Base-by-base conservation (phyloP, 2,797 vertebrate species). In the Limnodromus scolopaceus region DNA sequence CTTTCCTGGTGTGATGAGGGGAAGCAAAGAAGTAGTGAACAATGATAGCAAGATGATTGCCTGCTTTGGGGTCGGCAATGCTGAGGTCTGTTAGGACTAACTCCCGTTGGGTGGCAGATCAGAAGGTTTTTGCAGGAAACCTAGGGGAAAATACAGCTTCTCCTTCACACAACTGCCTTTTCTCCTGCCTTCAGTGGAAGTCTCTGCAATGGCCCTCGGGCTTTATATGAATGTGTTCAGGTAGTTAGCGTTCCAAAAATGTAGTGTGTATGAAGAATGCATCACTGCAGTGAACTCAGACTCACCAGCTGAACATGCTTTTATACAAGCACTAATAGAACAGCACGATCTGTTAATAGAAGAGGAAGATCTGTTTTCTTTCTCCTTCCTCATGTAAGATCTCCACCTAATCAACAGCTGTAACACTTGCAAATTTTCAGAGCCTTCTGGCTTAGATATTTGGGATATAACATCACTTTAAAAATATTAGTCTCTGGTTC, bases 401-500 rank as follows among this genome's bases (percentile, higher is more conserved):
- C 34, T 85, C 74, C 78, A n/a, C 30, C 74, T 92, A 70, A 93
- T 76, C 58, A 87, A 74, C 63, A 87, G 45, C 80, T 95, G 77
- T 88, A 93, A 72, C 72, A 30, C 69, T 78, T 93, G 43, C 63
- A 86, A 69, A 69, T 92, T 96, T 94, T 77, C 54, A 68, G 55
- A 82, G 80, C 32, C 41, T 87, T 83, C 48, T 93, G 85, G 71
- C 55, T 92, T 82, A 82, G 75, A 49, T 76, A 71, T 46, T 91
- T 80, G 72, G 63, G 92, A 57, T 82, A 36, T 79, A 91, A 71
- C 74, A 83, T 93, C 77, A 93, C 45, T 89, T 87, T 46, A 25
- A 77, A 92, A 96, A 75, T 87, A 80, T 43, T 76, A 89, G 48
- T 74, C 38, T 80, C 54, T 94, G 17, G 10, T 93, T 90, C 53